phyloP scores from a whole-genome alignment of 2,888 invertebrate genomes.

The Aspidapion aeneum region DNA sequence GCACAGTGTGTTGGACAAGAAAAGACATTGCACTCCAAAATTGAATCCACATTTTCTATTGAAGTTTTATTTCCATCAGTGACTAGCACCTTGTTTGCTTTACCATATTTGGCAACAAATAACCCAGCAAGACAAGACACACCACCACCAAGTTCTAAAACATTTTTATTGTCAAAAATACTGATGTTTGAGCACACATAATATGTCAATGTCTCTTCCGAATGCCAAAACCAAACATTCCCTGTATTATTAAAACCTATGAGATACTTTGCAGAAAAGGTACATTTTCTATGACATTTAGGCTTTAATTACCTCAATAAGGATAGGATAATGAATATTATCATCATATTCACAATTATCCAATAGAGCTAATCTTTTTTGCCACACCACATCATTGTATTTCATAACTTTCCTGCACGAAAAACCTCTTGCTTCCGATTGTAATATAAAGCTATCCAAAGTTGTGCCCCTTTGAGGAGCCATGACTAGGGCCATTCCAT shows the following conservation, averaged over 20 bases:
- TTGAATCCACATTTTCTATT: constrained; percentile 66
- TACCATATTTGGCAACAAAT: constrained; percentile 64
- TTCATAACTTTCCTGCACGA: constrained; percentile 54
- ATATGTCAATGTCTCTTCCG: constrained; percentile 71
- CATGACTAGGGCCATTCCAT: constrained; percentile 69
- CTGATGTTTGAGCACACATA: constrained; percentile 61
- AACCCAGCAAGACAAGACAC: constrained; percentile 82
- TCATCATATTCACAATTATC: constrained; percentile 61
- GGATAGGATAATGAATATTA: constrained; percentile 68
- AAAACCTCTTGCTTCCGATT: constrained; percentile 59
- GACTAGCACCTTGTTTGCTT: constrained; percentile 60
- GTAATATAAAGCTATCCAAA: constrained; percentile 62
- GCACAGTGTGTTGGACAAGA: constrained; percentile 51
- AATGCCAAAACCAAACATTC: constrained; percentile 77
- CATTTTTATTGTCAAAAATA: constrained; percentile 62
- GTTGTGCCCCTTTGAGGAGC: constrained; percentile 73
- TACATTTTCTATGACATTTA: constrained; percentile 53
- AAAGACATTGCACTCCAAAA: constrained; percentile 62
- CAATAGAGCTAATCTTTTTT: constrained; percentile 59
- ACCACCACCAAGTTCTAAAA: constrained; percentile 79
- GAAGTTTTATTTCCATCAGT: constrained; percentile 78
- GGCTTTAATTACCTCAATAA: constrained; percentile 59
- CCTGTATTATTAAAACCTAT: constrained; percentile 83
- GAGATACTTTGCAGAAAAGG: constrained; percentile 65
- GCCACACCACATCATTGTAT: constrained; percentile 66